These are phyloP conservation scores for Steinernema khuongi DNA, from an alignment of 1,140 invertebrate genomes.

Conservation along the genomic window DNA sequence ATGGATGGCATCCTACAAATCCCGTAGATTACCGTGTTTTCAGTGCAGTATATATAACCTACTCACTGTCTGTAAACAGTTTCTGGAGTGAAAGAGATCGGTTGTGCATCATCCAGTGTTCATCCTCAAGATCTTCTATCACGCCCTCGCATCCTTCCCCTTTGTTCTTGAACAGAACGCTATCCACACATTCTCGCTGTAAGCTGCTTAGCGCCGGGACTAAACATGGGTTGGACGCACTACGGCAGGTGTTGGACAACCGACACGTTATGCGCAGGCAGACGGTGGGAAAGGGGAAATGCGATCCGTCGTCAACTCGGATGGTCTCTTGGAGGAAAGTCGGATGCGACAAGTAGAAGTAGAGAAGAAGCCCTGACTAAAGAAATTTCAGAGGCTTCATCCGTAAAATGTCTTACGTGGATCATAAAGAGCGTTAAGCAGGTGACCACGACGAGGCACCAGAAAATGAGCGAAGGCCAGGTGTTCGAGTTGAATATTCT, in stretches of 20 bases:
- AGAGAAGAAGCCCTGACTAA: constrained; percentile 24
- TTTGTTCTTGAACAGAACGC: background rate
- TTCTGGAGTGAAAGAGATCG: background rate
- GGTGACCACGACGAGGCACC: constrained; percentile 31
- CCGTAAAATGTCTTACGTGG: constrained; percentile 22
- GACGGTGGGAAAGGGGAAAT: background rate
- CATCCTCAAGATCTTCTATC: background rate
- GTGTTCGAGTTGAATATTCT: constrained; percentile 30
- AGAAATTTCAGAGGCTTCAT: background rate
- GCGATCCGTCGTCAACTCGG: background rate
- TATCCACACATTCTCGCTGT: background rate
- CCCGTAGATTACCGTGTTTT: background rate
- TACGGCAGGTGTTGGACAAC: no score
- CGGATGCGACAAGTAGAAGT: constrained; percentile 28
- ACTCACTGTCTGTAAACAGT: background rate
- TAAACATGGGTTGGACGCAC: no score
- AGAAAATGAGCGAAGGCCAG: constrained; percentile 33
- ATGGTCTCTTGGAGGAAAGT: constrained; percentile 14
- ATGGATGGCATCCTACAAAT: background rate
- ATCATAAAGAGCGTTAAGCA: constrained; percentile 34
- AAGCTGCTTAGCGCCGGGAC: no score
- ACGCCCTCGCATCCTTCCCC: background rate
- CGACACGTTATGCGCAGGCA: background rate
- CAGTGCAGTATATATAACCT: background rate
- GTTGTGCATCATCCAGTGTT: background rate